Evolutionary conservation across 2,113 vertebrate genomes (phyloP).

Genomic region (Aviceda subcristata): DNA sequence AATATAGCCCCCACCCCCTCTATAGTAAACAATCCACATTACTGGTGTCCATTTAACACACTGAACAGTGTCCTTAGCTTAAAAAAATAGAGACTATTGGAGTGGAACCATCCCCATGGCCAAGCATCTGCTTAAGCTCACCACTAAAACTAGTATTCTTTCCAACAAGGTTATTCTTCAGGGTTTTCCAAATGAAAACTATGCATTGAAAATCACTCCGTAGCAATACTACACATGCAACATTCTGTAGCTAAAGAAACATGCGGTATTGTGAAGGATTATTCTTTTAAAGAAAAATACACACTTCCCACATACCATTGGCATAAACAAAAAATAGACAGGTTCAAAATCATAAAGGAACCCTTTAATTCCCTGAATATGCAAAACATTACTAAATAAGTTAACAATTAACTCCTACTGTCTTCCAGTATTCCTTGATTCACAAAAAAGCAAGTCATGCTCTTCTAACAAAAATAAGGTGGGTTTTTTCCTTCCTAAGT

Average conservation of each 20-base stretch:
- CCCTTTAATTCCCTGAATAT: neutral
- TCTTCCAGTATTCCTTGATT: neutral
- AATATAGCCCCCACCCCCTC: rapidly evolving
- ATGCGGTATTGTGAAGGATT: neutral
- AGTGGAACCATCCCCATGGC: neutral
- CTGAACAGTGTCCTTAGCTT: neutral
- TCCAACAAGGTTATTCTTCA: neutral
- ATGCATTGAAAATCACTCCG: neutral
- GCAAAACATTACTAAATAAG: neutral
- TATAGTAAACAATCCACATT: neutral
- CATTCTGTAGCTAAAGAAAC: neutral
- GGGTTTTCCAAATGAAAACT: neutral
- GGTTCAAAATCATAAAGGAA: neutral
- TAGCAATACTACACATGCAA: neutral
- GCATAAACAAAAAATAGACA: neutral
- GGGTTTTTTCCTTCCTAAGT: neutral
- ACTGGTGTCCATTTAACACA: neutral
- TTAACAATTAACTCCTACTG: neutral
- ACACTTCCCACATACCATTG: neutral
- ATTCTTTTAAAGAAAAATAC: neutral
- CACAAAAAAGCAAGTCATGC: neutral
- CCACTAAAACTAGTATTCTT: neutral
- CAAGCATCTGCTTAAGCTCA: neutral
- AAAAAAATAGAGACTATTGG: neutral
- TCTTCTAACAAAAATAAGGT: neutral